These are phyloP conservation scores for Psix sp. DNA, from an alignment of 1,140 invertebrate species.

Conservation along the genomic window DNA sequence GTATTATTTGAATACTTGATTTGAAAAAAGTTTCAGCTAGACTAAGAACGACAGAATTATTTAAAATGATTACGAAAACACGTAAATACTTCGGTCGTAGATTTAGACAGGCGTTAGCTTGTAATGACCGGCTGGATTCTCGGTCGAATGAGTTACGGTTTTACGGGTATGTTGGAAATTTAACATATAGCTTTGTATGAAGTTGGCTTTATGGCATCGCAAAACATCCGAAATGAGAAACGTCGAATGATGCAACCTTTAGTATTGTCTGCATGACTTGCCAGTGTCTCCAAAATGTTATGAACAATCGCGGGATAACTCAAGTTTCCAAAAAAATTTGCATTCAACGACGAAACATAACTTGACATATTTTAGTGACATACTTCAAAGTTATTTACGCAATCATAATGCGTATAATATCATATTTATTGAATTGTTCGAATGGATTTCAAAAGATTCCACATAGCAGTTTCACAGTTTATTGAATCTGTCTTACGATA, in stretches of 20 bases:
- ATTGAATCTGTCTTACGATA: too few relatives aligned
- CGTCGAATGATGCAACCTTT: constrained; percentile 62
- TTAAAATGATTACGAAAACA: too few relatives aligned
- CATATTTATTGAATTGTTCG: too few relatives aligned
- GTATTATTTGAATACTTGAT: too few relatives aligned
- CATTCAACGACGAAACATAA: constrained; percentile 23
- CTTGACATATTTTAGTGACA: background rate
- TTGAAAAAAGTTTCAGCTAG: too few relatives aligned
- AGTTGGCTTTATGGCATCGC: constrained; percentile 63
- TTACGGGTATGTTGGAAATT: constrained; percentile 68
- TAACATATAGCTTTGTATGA: constrained; percentile 57
- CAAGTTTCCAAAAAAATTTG: constrained; percentile 18
- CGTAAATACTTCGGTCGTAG: constrained; percentile 11
- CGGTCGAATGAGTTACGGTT: constrained; percentile 60
- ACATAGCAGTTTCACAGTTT: too few relatives aligned
- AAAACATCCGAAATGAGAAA: constrained; percentile 58
- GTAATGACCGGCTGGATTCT: constrained; percentile 67
- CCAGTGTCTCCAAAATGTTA: too few relatives aligned
- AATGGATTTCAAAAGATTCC: too few relatives aligned
- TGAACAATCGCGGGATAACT: too few relatives aligned
- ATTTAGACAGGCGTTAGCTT: constrained; percentile 18
- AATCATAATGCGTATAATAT: constrained; percentile 1
- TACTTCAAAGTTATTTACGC: constrained; percentile 7
- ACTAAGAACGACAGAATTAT: too few relatives aligned
- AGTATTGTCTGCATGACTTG: constrained; percentile 58